Conservation (phyloP, 2,113 vertebrate genomes). For the Furnarius figulus region DNA sequence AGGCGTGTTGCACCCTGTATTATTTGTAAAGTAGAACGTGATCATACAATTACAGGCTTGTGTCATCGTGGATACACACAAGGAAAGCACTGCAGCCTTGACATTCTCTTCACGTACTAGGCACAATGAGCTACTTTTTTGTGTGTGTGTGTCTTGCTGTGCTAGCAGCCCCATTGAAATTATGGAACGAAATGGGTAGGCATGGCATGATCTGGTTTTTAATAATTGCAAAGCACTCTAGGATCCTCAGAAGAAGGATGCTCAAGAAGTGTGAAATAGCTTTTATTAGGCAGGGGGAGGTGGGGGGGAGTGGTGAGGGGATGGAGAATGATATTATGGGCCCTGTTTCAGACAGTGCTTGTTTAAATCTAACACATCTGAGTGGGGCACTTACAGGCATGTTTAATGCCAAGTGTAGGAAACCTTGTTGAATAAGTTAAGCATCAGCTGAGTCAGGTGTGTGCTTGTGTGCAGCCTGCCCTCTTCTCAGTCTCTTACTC, state of each 20-base stretch:
- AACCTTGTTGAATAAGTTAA: not conserved
- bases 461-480: not conserved
- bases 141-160: not conserved
- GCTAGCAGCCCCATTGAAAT: not conserved
- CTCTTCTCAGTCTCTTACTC: not conserved
- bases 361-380: not conserved
- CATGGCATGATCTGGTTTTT: not conserved
- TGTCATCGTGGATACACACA: not conserved
- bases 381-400: not conserved
- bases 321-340: constrained; percentile 29
- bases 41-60: not conserved
- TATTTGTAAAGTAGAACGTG: not conserved
- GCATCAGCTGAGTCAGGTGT: constrained; percentile 20
- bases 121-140: not conserved
- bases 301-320: not conserved
- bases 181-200: not conserved
- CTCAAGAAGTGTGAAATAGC: constrained; percentile 56
- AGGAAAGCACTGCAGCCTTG: not conserved
- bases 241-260: constrained; percentile 52
- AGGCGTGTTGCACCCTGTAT: not conserved
- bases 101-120: not conserved
- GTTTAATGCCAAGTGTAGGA: not conserved
- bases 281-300: constrained; percentile 41
- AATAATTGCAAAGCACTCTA: constrained; percentile 21
- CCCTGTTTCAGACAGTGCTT: not conserved